Evolutionary conservation across 2,888 invertebrate genomes (phyloP), one percentile per base, ranked within the genome.

Genomic region (Stenodera caucasica): DNA sequence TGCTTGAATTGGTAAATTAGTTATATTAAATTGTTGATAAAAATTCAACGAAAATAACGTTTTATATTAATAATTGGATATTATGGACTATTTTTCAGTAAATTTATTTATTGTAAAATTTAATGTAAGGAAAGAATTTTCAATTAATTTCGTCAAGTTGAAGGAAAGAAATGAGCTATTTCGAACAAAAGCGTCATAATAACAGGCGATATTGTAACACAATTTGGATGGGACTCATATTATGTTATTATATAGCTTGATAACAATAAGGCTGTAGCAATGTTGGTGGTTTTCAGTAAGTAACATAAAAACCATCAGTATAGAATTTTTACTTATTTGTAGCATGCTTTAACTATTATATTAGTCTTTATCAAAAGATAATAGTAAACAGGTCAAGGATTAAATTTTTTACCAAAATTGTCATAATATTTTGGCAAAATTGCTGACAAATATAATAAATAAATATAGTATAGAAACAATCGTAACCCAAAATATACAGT

Each of bases 201-300:
- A 63, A 63, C 63, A 57, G 52, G 61, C 56, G 60, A 60, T 63
- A 65, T 65, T 63, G 65, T 65, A 65, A 58, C 63, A 49, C 60
- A 65, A 65, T 63, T 60, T 58, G 54, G 61, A 35, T 30, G 61
- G 15, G 63, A 61, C 58, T 63, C 63, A 63, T 61, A 63, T 65
- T 65, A 60, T 63, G 65, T 58, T 58, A 65, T 65, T 65, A 61
- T 65, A 61, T 55, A 45, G 59, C 63, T 57, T 53, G 53, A 57
- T 57, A 63, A 65, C 62, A 63, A 65, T 32, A 8, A 32, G 32
- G 3, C 11, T 32, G 11, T 32, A 8, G 11, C 21, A 21, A 45
- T 21, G 45, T 11, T 15, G 4, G 12, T 61, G 45, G 61, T 55
- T 26, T 54, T 55, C 52, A 55, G 57, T 52, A 40, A 49, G n/a